A percentile compares a stretch with the other conserved stretches of the same genome.
phyloP scores from a whole-genome alignment of 2,113 vertebrate species.

The Gobiocypris rarus region DNA sequence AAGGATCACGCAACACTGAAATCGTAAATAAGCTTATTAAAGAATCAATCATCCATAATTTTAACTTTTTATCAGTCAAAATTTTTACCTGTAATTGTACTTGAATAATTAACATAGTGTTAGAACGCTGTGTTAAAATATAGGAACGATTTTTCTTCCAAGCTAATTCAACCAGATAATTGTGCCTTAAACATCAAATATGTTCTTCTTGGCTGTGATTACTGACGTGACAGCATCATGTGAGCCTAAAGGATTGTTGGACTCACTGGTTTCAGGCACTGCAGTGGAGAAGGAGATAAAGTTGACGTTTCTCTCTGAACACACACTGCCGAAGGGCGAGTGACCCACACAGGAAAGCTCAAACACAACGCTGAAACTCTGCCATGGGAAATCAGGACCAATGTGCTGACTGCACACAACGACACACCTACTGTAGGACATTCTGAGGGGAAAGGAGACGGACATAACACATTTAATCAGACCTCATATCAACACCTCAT shows the following conservation, averaged over 20 bases:
- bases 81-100: not conserved
- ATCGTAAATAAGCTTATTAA: not conserved
- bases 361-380: constrained; percentile 82
- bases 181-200: not conserved
- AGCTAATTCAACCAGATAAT: not conserved
- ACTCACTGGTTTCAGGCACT: constrained; percentile 69
- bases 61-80: not conserved
- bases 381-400: constrained; percentile 88
- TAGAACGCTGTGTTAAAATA: not conserved
- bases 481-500: not conserved
- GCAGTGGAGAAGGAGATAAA: constrained; percentile 80
- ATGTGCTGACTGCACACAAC: constrained; percentile 82
- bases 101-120: not conserved
- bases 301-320: constrained; percentile 76
- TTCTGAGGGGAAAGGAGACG: constrained; percentile 62
- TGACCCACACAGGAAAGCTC: constrained; percentile 84
- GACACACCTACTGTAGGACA: constrained; percentile 74
- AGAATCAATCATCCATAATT: not conserved
- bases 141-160: not conserved
- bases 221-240: not conserved
- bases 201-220: not conserved
- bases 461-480: not conserved
- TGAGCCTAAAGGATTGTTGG: constrained; percentile 12
- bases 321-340: constrained; percentile 82
- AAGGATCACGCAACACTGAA: not conserved